Base-by-base conservation (phyloP, 2,113 vertebrate genomes). In the Rhagologus leucostigma region DNA sequence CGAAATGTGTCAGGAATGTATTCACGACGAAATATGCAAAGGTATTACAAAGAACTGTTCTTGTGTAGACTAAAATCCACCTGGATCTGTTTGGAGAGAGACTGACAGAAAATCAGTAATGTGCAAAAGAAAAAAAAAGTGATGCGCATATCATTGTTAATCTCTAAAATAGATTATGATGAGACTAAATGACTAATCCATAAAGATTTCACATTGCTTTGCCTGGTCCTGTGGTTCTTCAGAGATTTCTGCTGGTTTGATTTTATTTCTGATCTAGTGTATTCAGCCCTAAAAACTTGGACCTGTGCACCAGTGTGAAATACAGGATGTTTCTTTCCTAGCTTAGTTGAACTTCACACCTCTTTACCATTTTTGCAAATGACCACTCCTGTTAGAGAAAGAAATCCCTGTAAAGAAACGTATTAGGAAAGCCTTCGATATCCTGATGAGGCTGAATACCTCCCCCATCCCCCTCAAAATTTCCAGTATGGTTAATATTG, bases 1-100 rank as follows among this genome's bases (percentile, higher is more conserved):
- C 16, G 50, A 89, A 55, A 96, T 88, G 96, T 99, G 99, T 89
- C 96, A 88, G 39, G 96, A 98, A 16, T 99, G 99, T 83, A 98
- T 98, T 89, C 87, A 97, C 16, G 83, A 98, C 16, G 93, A 98
- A 77, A 97, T 88, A 16, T 99, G 99, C 92, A 98, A 97, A 97
- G 98, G 99, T 99, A 97, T 62, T 60, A 5, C 8, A 35, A 65
- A 86, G 22, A 93, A 55, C 6, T 68, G 7, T 11, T 63, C 27
- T 62, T 84, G 26, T 23, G 29, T 39, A 83, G 27, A 37, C 16
- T 92, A 33, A 93, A 89, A 84, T 65, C 42, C 27, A 35, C 22
- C n/a, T 76, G 33, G 5, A 71, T 44, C 16, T 64, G 3, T 53
- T 62, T 83, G 73, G 46, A 63, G 20, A 37, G 5, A 69, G 59